Evolutionary conservation across 2,797 vertebrate species (phyloP), one percentile per base, ranked within the genome.

Genomic region (Tauraco hartlaubi): DNA sequence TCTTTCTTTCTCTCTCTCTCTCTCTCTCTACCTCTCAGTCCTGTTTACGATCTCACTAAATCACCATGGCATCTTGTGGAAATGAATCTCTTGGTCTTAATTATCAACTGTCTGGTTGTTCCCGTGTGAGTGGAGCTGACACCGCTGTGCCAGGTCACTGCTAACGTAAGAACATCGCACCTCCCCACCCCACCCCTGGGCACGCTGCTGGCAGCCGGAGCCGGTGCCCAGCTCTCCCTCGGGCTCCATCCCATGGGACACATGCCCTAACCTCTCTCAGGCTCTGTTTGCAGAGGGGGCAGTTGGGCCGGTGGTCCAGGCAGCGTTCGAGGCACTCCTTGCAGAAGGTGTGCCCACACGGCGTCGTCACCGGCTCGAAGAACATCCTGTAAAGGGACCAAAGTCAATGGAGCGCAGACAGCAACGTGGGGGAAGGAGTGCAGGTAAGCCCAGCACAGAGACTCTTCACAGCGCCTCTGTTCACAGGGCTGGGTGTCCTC

Each of bases 281-380:
- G 31, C 98, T 99, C 95, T 99, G 99, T 85, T 99, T 99, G 97
- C 99, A 99, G 92, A 99, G 99, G 11, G 99, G 99, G 88, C 99
- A 99, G 96, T 97, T 98, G 26, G 99, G 98, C 82, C 98, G 98
- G 97, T 99, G 99, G 97, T 99, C 99, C 95, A 99, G 97, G 95
- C 99, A 99, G 92, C 99, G 98, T 64, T 99, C 99, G 1, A 99
- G 98, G 96, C 99, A 99, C 97, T 98, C 99, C 95, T 98, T 99
- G 94, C 99, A 99, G 98, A 99, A 99, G 37, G 98, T 99, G 96
- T 99, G 99, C 21, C 99, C 99, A 51, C 99, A 99, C 5, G 99
- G 99, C 2, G 99, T 99, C 0, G 99, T 99, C 92, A 99, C 98
- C 0, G 99, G 99, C 94, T 99, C 98, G 2, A 98, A 98, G 82